Conservation (phyloP, 2,113 vertebrate species). For the Rhadina sibilatrix region DNA sequence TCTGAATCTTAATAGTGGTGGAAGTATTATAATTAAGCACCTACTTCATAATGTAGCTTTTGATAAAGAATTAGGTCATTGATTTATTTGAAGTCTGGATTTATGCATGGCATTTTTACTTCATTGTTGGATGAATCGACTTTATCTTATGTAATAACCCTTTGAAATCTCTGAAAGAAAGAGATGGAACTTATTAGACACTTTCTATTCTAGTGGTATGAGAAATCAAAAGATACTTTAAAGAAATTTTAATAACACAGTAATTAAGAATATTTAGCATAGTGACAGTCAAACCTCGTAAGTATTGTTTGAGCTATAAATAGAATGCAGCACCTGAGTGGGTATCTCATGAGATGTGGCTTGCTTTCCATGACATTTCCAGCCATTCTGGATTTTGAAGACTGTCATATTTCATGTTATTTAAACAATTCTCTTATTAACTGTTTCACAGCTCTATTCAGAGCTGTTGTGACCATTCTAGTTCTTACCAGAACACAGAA, state of each 20-base stretch:
- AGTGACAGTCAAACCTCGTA: background rate
- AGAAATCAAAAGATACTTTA: constrained; percentile 45
- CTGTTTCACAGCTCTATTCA: background rate
- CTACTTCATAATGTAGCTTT: background rate
- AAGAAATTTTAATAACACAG: background rate
- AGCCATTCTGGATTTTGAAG: background rate
- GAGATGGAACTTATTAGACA: background rate
- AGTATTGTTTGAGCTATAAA: constrained; percentile 18
- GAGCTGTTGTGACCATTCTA: background rate
- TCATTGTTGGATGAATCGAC: background rate
- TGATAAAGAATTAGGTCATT: constrained; percentile 30
- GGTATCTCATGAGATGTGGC: background rate
- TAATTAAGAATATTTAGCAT: background rate
- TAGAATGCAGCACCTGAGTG: background rate
- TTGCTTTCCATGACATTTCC: background rate
- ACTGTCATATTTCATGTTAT: background rate
- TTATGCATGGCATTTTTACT: background rate
- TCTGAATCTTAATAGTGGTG: background rate
- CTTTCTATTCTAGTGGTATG: background rate
- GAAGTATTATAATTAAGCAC: background rate
- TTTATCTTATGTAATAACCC: background rate
- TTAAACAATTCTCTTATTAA: background rate
- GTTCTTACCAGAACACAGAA: background rate
- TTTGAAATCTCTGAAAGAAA: constrained; percentile 36
- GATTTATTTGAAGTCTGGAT: constrained; percentile 27